A percentile compares a stretch with the other conserved stretches of the same genome.
Conservation (phyloP, 1,140 invertebrate species). For the Oryzaephilus surinamensis region DNA sequence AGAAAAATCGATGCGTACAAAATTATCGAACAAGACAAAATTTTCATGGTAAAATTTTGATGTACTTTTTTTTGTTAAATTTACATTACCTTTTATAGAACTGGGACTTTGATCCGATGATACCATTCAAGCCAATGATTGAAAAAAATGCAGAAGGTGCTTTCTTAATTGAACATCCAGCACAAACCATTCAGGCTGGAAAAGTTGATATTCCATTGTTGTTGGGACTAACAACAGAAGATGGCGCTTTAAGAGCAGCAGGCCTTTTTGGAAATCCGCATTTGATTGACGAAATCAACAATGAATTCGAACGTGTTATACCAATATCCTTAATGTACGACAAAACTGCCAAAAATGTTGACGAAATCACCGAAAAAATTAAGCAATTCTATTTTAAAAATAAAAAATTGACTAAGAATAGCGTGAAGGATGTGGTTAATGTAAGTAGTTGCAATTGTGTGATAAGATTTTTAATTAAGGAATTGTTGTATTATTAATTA, state of each 20-base stretch:
- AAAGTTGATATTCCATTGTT: constrained; percentile 51
- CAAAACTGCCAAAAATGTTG: constrained; percentile 40
- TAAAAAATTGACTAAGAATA: constrained; percentile 35
- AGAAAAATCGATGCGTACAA: constrained; percentile 44
- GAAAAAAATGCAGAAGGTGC: constrained; percentile 54
- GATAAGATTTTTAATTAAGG: too few relatives aligned
- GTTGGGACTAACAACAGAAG: constrained; percentile 53
- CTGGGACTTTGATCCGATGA: constrained; percentile 61
- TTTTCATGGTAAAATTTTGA: constrained; percentile 44
- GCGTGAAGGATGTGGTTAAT: background rate
- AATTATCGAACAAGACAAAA: constrained; percentile 49
- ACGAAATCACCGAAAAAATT: constrained; percentile 43
- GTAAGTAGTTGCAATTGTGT: constrained; percentile 5
- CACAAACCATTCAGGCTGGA: constrained; percentile 38
- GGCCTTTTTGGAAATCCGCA: constrained; percentile 30
- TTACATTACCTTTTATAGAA: constrained; percentile 36
- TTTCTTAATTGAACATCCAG: constrained; percentile 50
- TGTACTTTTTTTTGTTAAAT: background rate
- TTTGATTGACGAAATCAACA: constrained; percentile 43
- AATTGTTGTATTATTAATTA: too few relatives aligned
- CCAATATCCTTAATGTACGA: constrained; percentile 51
- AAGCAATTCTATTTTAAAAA: constrained; percentile 49
- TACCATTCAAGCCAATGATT: constrained; percentile 59
- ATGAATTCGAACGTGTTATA: constrained; percentile 44
- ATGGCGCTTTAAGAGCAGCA: constrained; percentile 53